Conservation (phyloP, 2,797 vertebrate species). For the Microtus obscurus region DNA sequence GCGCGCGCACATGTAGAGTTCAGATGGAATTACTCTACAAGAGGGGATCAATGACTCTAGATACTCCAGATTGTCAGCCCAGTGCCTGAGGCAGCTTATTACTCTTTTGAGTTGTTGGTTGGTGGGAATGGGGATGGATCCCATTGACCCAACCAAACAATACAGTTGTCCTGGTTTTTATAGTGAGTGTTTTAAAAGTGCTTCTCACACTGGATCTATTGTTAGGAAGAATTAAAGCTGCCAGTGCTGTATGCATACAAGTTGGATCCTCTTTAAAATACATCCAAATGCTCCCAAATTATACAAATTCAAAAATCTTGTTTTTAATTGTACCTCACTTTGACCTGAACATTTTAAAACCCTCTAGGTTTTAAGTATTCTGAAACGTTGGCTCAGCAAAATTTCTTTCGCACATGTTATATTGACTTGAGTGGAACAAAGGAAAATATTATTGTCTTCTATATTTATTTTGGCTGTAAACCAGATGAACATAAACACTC, state of each 20-base stretch:
- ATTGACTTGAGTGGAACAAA: constrained; percentile 32
- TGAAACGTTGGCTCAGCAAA: neutral
- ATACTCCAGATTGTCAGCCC: neutral
- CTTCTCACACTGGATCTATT: neutral
- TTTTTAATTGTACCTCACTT: neutral
- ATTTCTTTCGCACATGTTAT: neutral
- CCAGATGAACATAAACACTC: constrained; percentile 59
- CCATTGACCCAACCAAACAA: neutral
- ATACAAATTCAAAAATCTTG: neutral
- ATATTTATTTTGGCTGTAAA: constrained; percentile 67
- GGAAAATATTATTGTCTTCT: constrained; percentile 59
- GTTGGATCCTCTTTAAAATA: neutral
- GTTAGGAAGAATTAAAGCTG: constrained; percentile 4
- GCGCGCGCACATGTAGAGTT: neutral
- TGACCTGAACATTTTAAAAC: constrained; percentile 6
- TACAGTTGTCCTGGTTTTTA: neutral
- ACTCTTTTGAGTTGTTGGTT: neutral
- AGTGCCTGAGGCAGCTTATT: no score
- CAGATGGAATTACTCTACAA: neutral
- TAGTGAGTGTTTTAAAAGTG: neutral
- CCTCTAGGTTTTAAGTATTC: constrained; percentile 8
- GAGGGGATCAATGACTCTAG: neutral
- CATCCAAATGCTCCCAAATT: neutral
- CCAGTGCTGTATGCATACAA: neutral
- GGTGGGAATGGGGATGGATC: neutral